A percentile compares a stretch with the other conserved stretches of the same genome.
phyloP scores from a whole-genome alignment of 1,140 invertebrate species.

The Apis mellifera region DNA sequence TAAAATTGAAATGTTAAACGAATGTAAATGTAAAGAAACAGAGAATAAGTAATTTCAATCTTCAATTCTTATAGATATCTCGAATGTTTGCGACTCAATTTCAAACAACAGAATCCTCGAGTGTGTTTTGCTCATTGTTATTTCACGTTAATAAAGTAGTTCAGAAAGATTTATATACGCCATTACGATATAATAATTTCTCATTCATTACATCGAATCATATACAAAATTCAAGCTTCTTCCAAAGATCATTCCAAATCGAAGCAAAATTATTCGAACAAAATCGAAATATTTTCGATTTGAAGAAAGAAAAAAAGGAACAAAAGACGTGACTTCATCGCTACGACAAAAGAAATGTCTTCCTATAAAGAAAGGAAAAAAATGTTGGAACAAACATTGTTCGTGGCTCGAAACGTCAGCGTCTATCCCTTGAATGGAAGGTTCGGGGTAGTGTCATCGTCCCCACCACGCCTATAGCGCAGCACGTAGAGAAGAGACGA shows the following conservation, averaged over 20 bases:
- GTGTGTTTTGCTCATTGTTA: not conserved
- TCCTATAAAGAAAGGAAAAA: not conserved
- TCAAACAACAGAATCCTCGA: not conserved
- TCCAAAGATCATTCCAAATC: no score
- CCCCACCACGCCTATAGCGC: constrained; percentile 5
- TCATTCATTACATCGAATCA: no score
- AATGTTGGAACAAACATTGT: not conserved
- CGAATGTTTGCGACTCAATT: not conserved
- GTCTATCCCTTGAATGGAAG: constrained; percentile 44
- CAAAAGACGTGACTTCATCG: no score
- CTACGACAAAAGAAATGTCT: not conserved
- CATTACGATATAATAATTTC: no score
- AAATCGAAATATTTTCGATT: no score
- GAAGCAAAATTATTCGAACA: no score
- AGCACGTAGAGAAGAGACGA: not conserved
- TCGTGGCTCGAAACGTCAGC: not conserved
- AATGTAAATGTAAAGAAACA: no score
- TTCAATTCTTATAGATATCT: not conserved
- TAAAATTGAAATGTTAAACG: not conserved
- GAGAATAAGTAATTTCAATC: not conserved
- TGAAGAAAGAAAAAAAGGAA: no score
- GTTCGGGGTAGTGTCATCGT: constrained; percentile 34
- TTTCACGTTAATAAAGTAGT: not conserved
- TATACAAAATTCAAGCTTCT: no score
- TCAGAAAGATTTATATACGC: no score